Percentiles rank a stretch among this genome's conserved stretches.
These are phyloP conservation scores for Caradrina clavipalpis DNA, from an alignment of 2,888 invertebrate species.

Conservation along the genomic window DNA sequence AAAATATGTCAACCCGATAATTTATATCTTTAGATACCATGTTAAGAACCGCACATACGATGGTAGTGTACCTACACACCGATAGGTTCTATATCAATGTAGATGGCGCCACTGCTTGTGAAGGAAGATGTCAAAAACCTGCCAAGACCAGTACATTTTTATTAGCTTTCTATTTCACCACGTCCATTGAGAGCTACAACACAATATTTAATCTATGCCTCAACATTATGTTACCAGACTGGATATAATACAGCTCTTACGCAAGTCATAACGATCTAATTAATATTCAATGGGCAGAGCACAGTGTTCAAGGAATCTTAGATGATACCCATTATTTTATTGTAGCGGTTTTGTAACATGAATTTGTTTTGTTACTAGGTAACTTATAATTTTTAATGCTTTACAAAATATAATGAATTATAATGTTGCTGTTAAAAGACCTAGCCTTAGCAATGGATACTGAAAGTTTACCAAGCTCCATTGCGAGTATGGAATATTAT, in stretches of 20 bases:
- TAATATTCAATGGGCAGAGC: constrained; percentile 43
- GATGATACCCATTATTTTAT: constrained; percentile 29
- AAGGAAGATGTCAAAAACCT: background rate
- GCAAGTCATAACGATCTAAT: constrained; percentile 37
- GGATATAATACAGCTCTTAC: constrained; percentile 24
- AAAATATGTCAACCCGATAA: background rate
- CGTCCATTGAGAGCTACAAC: background rate
- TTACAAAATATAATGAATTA: background rate
- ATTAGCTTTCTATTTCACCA: too few relatives aligned
- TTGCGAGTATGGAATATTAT: background rate
- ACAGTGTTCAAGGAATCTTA: constrained; percentile 25
- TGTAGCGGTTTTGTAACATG: constrained; percentile 8
- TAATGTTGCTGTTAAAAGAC: too few relatives aligned
- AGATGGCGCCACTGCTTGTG: background rate
- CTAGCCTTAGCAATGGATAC: background rate
- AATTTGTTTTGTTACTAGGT: background rate
- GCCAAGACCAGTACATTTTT: too few relatives aligned
- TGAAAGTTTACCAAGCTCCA: background rate
- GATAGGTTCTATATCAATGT: background rate
- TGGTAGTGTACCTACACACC: background rate
- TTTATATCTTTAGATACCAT: too few relatives aligned
- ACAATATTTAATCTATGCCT: constrained; percentile 1
- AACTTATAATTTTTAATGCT: background rate
- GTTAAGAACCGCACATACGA: too few relatives aligned
- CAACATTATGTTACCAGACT: constrained; percentile 17